Conservation (phyloP, 2,888 invertebrate species). For the Heliconius ethilla region DNA sequence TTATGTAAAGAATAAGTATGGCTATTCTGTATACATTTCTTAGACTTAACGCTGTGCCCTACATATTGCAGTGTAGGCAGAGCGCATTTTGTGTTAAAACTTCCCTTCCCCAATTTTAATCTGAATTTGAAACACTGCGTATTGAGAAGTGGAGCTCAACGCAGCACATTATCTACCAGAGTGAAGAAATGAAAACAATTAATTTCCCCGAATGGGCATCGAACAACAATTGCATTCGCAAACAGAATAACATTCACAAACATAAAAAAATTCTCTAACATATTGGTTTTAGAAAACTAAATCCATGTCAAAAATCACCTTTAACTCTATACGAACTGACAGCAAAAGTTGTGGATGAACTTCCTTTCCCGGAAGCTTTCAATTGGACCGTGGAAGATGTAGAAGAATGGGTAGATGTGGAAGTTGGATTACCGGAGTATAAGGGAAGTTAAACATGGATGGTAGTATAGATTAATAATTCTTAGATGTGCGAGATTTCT, state of each 20-base stretch:
- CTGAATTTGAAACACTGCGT: background rate
- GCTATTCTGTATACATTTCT: background rate
- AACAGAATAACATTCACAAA: too few relatives aligned
- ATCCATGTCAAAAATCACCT: slow-evolving; percentile 57
- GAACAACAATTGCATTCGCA: background rate
- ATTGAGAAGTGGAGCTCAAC: background rate
- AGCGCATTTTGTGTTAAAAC: too few relatives aligned
- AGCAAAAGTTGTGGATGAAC: slow-evolving; percentile 64
- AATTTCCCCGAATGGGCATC: background rate
- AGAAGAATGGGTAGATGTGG: slow-evolving; percentile 70
- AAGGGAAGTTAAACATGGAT: slow-evolving; percentile 56
- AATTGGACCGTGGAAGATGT: slow-evolving; percentile 75
- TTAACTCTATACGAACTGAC: slow-evolving; percentile 72
- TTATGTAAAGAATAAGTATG: slow-evolving; percentile 58
- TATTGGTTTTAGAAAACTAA: slow-evolving; percentile 55
- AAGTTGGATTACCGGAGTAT: slow-evolving; percentile 76
- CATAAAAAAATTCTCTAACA: too few relatives aligned
- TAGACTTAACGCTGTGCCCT: background rate
- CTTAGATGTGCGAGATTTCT: background rate
- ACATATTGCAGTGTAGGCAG: background rate
- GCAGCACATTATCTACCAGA: background rate
- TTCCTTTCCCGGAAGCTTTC: slow-evolving; percentile 68
- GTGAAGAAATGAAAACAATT: background rate
- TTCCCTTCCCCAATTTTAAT: background rate
- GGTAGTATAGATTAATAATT: too few relatives aligned